Evolutionary conservation across 2,888 invertebrate species (phyloP), one percentile per base, ranked within the genome.

Genomic region (Camptogramma bilineatum): DNA sequence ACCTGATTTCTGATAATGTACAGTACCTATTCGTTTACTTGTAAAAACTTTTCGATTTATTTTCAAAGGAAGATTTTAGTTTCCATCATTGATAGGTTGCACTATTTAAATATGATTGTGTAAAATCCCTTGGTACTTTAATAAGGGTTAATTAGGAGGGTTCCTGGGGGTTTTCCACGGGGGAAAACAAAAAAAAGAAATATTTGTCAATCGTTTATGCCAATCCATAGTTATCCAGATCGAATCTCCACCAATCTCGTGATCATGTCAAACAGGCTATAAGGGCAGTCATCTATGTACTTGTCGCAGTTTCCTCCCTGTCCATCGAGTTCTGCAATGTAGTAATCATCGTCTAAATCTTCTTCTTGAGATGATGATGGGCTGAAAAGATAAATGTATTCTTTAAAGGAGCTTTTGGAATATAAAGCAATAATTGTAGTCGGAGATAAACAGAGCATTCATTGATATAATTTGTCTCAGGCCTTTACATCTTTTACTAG

Each of bases 231-330:
- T 18, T 64, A 66, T 63, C 70, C 62, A 5, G 66, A 70, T 48
- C 51, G 61, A 13, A 85, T 80, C 55, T 92, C 89, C n/a, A 90
- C 90, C 0, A 92, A 80, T 59, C 85, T 71, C 0, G 92, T 92
- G 76, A 95, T 93, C 71, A 95, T 81, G 81, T 95, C 95, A 69
- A 95, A 94, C 60, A 95, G 83, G 79, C 95, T 95, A 79, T 93
- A 85, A 10, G 94, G 94, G 74, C 95, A 95, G 60, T 85, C 80
- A 60, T 93, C 89, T 21, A 91, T 75, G 78, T 95, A 95, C 71
- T 90, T 87, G 71, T 91, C 89, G 70, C 95, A 95, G 81, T 92
- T 89, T 0, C 93, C 93, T 59, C 83, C 85, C 53, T 85, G 87
- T 10, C 95, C 95, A 68, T 87, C 88, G 17, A 87, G 78, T 78